Conservation (phyloP, 2,888 invertebrate genomes). For the Tiliacea citrago region DNA sequence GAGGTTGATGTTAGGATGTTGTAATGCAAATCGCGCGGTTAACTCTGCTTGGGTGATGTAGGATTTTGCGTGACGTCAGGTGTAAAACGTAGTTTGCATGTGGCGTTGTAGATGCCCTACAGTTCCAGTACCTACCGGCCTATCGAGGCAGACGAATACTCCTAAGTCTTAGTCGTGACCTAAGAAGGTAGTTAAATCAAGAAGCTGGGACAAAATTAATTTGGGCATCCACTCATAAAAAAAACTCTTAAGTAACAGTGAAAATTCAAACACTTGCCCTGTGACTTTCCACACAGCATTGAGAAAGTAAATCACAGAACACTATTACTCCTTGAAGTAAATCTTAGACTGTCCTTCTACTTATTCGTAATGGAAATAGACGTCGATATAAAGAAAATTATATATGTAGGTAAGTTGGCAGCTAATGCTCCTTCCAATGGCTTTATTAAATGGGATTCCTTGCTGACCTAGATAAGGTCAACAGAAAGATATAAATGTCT, state of each 20-base stretch:
- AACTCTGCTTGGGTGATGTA: neutral
- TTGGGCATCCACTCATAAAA: neutral
- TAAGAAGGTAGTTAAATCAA: neutral
- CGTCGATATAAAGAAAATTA: constrained; percentile 21
- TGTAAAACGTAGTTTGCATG: neutral
- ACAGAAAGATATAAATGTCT: constrained; percentile 31
- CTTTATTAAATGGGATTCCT: constrained; percentile 36
- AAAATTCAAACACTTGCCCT: neutral
- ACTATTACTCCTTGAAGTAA: too few species aligned
- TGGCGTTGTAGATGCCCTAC: neutral
- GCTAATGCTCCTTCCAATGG: constrained; percentile 22
- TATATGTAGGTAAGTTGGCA: constrained; percentile 24
- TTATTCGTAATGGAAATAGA: constrained; percentile 21
- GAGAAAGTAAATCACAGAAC: neutral
- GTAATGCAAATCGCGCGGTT: neutral
- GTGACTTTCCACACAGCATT: neutral
- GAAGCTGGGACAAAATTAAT: neutral
- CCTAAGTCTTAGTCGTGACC: neutral
- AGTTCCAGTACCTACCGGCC: neutral
- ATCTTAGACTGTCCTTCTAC: neutral
- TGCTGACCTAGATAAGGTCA: constrained; percentile 32
- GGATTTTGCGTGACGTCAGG: neutral
- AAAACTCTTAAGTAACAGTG: too few species aligned
- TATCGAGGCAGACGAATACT: neutral
- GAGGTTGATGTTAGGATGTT: too few species aligned